These are phyloP conservation scores for fruit fly (Drosophila melanogaster) DNA, from an alignment of 1,140 invertebrate genomes.

Conservation along the genomic window Release_6_plus_ISO1_MT NT_033777.3:29170501-29171000, in stretches of 20 bases:
- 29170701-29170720: neutral
- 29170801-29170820: slow-evolving; percentile 20
- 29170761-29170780: too few species aligned
- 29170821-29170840: slow-evolving; percentile 89
- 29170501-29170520: slow-evolving; percentile 10
- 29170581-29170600: neutral
- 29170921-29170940: slow-evolving; percentile 90
- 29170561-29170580: neutral
- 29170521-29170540: slow-evolving; percentile 1
- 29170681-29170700: neutral
- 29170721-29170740: neutral
- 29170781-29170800: too few species aligned
- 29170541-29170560: neutral
- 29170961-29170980: slow-evolving; percentile 89
- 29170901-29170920: slow-evolving; percentile 93
- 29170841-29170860: slow-evolving; percentile 90
- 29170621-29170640: neutral
- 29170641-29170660: neutral
- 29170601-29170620: neutral
- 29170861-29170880: slow-evolving; percentile 90
- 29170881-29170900: slow-evolving; percentile 93
- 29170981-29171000: slow-evolving; percentile 86
- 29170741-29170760: neutral
- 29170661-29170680: too few species aligned
- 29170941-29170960: slow-evolving; percentile 88